Evolutionary conservation across 2,797 vertebrate species (phyloP).

Genomic region (Sebastes steindachneri): DNA sequence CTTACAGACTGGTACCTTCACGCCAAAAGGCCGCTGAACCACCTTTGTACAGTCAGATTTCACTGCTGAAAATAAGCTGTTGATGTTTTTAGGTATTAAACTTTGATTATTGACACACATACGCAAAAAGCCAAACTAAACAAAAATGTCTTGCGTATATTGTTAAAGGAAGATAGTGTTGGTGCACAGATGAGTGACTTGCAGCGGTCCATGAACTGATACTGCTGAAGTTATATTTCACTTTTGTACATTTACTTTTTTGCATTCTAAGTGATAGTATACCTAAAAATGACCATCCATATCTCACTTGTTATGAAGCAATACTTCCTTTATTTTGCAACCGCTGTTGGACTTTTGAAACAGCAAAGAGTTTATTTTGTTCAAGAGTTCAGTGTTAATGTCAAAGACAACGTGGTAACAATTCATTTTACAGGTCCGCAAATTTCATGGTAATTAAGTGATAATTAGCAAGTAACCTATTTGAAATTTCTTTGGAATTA

Average conservation of each 20-base stretch:
- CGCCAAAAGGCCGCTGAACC: background rate
- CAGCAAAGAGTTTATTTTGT: background rate
- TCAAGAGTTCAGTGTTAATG: background rate
- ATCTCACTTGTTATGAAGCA: background rate
- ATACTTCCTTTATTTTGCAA: background rate
- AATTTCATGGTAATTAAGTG: no score
- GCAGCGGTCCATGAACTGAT: background rate
- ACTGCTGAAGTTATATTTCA: background rate
- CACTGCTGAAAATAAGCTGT: background rate
- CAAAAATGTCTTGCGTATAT: background rate
- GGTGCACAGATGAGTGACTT: background rate
- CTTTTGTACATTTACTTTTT: background rate
- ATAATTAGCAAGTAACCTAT: no score
- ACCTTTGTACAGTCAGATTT: background rate
- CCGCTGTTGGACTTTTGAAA: background rate
- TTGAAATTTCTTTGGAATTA: no score
- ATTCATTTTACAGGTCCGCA: no score
- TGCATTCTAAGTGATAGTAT: background rate
- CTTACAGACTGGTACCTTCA: background rate
- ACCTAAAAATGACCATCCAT: background rate
- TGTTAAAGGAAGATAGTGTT: background rate
- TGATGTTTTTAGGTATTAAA: background rate
- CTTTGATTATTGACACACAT: background rate
- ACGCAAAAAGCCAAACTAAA: background rate
- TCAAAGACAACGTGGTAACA: background rate